A percentile compares a stretch with the other conserved stretches of the same genome.
Conservation (phyloP, 2,113 vertebrate species). For the Lasiurus cinereus region DNA sequence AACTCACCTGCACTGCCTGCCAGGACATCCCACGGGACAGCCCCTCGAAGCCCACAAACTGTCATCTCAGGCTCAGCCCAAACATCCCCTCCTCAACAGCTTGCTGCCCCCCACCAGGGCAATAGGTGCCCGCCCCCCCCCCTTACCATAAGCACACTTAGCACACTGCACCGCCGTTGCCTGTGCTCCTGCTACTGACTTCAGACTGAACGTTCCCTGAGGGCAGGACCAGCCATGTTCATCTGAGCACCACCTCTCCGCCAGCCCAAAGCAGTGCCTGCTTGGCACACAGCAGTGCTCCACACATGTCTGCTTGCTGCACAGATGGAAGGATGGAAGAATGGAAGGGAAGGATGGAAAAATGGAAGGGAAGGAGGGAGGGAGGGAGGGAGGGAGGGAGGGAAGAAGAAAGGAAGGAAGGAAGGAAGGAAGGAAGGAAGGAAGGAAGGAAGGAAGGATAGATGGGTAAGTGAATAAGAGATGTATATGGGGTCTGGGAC, state of each 20-base stretch:
- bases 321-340: too few relatives aligned
- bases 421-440: too few relatives aligned
- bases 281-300: neutral
- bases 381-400: neutral
- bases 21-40: neutral
- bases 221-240: neutral
- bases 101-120: neutral
- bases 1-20: neutral
- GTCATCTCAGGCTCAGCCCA: neutral
- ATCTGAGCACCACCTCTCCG: neutral
- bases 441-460: neutral
- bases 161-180: neutral
- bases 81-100: neutral
- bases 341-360: neutral
- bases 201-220: neutral
- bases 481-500: neutral
- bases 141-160: neutral
- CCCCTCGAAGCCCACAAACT: neutral
- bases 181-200: neutral
- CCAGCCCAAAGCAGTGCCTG: neutral
- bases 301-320: neutral
- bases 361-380: neutral
- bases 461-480: neutral
- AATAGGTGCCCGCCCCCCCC: neutral
- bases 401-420: neutral